These are phyloP conservation scores for Formica selysi DNA, from an alignment of 1,140 invertebrate genomes.

Conservation along the genomic window DNA sequence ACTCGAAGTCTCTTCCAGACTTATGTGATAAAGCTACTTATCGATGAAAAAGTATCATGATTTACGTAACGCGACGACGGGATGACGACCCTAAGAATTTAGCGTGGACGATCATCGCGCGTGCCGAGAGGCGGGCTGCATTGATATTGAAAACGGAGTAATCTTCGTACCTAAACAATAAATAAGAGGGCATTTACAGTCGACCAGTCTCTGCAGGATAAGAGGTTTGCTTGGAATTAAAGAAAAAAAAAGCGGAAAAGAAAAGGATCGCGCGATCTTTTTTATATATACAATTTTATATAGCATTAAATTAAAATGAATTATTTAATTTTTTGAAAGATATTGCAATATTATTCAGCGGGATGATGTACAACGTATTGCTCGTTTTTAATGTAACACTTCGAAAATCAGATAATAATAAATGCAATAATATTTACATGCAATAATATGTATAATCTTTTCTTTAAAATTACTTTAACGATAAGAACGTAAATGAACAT, in stretches of 20 bases:
- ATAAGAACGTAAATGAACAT: not conserved
- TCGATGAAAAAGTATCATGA: not conserved
- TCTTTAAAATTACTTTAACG: not conserved
- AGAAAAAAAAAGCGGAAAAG: constrained; percentile 6
- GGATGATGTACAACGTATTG: not conserved
- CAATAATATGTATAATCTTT: not conserved
- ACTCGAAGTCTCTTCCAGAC: not conserved
- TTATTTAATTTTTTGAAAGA: not conserved
- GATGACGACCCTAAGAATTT: constrained; percentile 71
- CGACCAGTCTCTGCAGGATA: constrained; percentile 80
- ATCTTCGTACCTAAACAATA: constrained; percentile 86
- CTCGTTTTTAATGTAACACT: constrained; percentile 2
- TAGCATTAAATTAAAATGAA: not conserved
- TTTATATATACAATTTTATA: constrained; percentile 1
- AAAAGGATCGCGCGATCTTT: not conserved
- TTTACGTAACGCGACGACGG: not conserved
- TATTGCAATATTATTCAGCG: not conserved
- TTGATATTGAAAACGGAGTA: constrained; percentile 80
- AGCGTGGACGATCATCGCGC: constrained; percentile 79
- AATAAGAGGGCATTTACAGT: constrained; percentile 83
- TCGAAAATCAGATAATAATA: not conserved
- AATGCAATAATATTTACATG: not conserved
- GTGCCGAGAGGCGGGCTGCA: constrained; percentile 83
- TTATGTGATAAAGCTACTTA: not conserved
- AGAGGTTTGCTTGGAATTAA: constrained; percentile 41